Base-by-base conservation (phyloP, 2,113 vertebrate genomes). In the Oncorhynchus gorbuscha region DNA sequence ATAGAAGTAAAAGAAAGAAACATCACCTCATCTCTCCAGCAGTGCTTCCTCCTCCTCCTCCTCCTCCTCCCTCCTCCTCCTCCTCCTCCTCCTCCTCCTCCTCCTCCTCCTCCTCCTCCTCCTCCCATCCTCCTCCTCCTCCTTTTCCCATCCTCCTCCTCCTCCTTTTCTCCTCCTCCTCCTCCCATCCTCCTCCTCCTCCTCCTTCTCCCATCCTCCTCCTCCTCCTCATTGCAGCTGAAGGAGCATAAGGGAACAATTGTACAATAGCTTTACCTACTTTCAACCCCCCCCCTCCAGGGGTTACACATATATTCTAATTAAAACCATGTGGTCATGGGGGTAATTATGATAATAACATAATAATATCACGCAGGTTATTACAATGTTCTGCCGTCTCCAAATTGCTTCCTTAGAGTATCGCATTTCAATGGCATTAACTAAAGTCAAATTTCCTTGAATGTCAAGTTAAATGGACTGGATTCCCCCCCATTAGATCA, bases 291-390 rank as follows among this genome's bases (percentile, higher is more conserved):
- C 76, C 82, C 76, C 61, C 26, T 62, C n/a, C 70, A 64, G 86
- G 85, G 87, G 88, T 73, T 90, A 83, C 84, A 86, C 83, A 85
- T 88, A 90, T 89, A 91, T 92, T 92, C 88, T 93, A 93, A 93
- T 94, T 94, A 93, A 93, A 94, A 92, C 87, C 85, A 88, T 18
- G 76, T 87, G 93, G 88, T 89, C 90, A 91, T 91, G 91, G 91
- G 92, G 92, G 90, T 93, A 93, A 93, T 93, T 93, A 93, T 92
- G 88, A 91, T 93, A 94, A 94, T 94, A 91, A 91, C 89, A 92
- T 93, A 92, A 94, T 92, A 92, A 93, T 93, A 89, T 91, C 80
- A 58, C 73, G 73, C n/a, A 85, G 87, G 88, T 92, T 91, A 92
- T 94, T 91, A 89, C 84, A 91, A 92, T 84, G 89, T 90, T 91